Conservation (phyloP, 2,797 vertebrate genomes). For the Enteromius radiatus region DNA sequence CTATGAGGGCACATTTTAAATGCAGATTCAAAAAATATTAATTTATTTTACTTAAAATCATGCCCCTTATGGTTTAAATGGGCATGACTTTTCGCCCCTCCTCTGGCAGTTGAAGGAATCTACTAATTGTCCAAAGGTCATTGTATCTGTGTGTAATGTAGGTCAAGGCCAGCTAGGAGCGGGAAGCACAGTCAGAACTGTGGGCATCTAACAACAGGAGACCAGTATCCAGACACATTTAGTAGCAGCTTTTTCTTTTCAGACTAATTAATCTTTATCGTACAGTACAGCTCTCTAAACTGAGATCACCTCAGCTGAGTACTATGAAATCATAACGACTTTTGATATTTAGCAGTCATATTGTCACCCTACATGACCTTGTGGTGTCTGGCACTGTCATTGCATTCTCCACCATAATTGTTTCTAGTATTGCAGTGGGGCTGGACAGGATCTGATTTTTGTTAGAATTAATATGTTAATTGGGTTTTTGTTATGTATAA, state of each 20-base stretch:
- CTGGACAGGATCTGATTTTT: not conserved
- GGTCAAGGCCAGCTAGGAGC: constrained; percentile 66
- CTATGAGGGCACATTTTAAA: not conserved
- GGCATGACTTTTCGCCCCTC: constrained; percentile 6
- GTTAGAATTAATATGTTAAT: not conserved
- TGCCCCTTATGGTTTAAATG: not conserved
- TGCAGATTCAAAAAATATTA: not conserved
- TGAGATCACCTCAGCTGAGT: not conserved
- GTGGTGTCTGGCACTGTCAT: not conserved
- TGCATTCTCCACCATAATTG: not conserved
- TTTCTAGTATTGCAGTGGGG: not conserved
- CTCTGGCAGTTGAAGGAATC: not conserved
- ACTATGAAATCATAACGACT: constrained; percentile 2
- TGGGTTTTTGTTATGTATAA: not conserved
- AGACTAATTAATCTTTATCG: not conserved
- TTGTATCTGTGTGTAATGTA: constrained; percentile 16
- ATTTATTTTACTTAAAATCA: constrained; percentile 1
- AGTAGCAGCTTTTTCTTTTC: constrained; percentile 12
- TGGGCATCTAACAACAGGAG: constrained; percentile 67
- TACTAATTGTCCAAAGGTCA: constrained; percentile 32
- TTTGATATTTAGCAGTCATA: constrained; percentile 1
- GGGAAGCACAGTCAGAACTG: constrained; percentile 72
- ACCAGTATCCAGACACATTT: constrained; percentile 23
- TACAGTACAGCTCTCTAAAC: not conserved
- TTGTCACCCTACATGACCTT: not conserved